phyloP scores from a whole-genome alignment of 2,888 invertebrate genomes.

The Perdita meconis region DNA sequence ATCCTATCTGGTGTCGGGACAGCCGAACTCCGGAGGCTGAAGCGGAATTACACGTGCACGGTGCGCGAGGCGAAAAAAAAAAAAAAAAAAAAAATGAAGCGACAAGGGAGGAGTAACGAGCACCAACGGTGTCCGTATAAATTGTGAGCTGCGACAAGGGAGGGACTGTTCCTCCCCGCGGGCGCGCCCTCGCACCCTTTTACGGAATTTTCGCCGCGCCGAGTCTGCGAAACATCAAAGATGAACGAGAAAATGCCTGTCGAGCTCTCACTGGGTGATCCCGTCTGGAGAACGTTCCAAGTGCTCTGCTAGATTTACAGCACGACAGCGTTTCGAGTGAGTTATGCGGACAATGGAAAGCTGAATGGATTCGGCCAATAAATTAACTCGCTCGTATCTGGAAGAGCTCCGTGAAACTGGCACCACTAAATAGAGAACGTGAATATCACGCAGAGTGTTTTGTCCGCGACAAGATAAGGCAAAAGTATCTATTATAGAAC shows the following conservation, averaged over 20 bases:
- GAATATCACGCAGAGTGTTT: not conserved
- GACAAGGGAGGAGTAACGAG: conserved; percentile 35
- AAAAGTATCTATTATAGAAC: too few relatives aligned
- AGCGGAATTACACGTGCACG: conserved; percentile 17
- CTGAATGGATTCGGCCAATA: conserved; percentile 27
- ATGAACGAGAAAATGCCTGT: not conserved
- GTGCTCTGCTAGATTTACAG: conserved; percentile 23
- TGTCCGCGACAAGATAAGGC: too few relatives aligned
- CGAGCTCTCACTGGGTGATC: not conserved
- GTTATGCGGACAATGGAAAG: conserved; percentile 34
- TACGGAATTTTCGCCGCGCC: not conserved
- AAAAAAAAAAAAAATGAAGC: conserved; percentile 22
- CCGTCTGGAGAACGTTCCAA: not conserved
- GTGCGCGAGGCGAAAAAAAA: too few relatives aligned
- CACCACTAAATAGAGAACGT: not conserved
- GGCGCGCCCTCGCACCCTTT: conserved; percentile 37
- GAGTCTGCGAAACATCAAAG: conserved; percentile 33
- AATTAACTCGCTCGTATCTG: conserved; percentile 27
- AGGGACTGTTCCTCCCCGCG: conserved; percentile 4
- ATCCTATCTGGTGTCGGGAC: conserved; percentile 53
- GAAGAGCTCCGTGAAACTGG: conserved; percentile 16
- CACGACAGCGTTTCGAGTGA: not conserved
- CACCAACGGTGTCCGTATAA: conserved; percentile 35
- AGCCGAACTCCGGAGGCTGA: conserved; percentile 1
- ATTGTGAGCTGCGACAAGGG: conserved; percentile 49